A percentile compares a stretch with the other conserved stretches of the same genome.
Conservation (phyloP, 2,797 vertebrate genomes). For the Antrozous pallidus region DNA sequence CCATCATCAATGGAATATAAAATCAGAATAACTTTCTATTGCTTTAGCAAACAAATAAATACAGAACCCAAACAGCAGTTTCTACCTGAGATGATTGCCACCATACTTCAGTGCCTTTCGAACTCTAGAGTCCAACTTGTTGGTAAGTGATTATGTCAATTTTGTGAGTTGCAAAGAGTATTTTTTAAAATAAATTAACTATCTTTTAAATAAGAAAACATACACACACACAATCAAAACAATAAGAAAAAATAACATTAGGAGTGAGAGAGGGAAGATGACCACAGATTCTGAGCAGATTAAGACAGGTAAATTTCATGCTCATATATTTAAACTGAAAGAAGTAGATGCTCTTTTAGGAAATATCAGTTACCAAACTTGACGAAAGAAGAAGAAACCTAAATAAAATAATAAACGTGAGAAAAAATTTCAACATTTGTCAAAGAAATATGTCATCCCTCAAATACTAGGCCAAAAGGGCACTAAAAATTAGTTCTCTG, state of each 20-base stretch:
- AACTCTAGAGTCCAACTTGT: neutral
- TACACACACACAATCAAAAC: neutral
- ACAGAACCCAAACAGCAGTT: too few relatives aligned
- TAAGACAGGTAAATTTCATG: neutral
- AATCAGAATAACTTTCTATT: too few relatives aligned
- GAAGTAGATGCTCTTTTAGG: neutral
- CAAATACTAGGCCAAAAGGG: conserved; percentile 29
- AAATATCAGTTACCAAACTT: conserved; percentile 8
- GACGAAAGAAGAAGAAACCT: neutral
- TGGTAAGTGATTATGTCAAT: neutral
- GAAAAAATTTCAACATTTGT: conserved; percentile 42
- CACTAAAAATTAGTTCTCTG: conserved; percentile 32
- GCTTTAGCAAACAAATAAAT: too few relatives aligned
- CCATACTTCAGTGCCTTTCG: neutral
- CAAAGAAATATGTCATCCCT: neutral
- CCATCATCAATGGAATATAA: too few relatives aligned
- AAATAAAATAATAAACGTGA: conserved; percentile 5
- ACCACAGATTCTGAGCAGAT: neutral
- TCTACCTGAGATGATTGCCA: too few relatives aligned
- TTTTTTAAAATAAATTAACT: neutral
- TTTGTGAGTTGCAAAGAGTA: neutral
- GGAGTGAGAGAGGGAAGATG: neutral
- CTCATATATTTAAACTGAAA: neutral
- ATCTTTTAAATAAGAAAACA: neutral
- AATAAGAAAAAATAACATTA: neutral